Evolutionary conservation across 2,113 vertebrate genomes (phyloP).

Genomic region (Ptilonorhynchus violaceus): DNA sequence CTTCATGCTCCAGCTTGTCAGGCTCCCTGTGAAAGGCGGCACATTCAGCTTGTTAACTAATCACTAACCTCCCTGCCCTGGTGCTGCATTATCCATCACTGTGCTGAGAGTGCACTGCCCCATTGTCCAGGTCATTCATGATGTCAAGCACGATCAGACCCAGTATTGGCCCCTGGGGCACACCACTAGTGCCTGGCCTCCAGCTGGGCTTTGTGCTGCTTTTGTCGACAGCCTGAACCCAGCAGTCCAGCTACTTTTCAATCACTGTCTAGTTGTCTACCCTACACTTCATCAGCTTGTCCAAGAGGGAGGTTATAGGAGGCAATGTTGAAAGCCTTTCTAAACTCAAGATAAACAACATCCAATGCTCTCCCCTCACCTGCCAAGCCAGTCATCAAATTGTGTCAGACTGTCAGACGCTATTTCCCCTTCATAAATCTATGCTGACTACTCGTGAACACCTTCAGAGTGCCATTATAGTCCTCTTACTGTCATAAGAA

Average conservation of each 20-base stretch:
- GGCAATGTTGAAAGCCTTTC: neutral
- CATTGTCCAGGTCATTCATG: rapidly evolving
- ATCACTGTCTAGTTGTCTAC: neutral
- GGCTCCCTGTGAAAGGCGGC: neutral
- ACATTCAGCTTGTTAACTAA: neutral
- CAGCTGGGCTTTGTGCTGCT: neutral
- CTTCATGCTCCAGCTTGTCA: neutral
- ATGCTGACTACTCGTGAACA: neutral
- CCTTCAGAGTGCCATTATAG: neutral
- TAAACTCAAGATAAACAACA: neutral
- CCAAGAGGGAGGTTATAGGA: neutral
- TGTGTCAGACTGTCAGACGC: neutral
- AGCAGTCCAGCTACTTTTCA: neutral
- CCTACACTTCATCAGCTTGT: neutral
- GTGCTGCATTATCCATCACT: neutral
- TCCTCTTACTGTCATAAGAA: neutral
- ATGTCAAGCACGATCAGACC: neutral
- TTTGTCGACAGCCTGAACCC: neutral
- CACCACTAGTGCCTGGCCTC: neutral
- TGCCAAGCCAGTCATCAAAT: neutral
- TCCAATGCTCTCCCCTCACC: neutral
- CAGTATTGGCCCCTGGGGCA: neutral
- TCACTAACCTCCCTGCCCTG: neutral
- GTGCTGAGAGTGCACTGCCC: neutral
- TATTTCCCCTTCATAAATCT: neutral